phyloP scores from a whole-genome alignment of 2,113 vertebrate species.

The Catagonus wagneri region DNA sequence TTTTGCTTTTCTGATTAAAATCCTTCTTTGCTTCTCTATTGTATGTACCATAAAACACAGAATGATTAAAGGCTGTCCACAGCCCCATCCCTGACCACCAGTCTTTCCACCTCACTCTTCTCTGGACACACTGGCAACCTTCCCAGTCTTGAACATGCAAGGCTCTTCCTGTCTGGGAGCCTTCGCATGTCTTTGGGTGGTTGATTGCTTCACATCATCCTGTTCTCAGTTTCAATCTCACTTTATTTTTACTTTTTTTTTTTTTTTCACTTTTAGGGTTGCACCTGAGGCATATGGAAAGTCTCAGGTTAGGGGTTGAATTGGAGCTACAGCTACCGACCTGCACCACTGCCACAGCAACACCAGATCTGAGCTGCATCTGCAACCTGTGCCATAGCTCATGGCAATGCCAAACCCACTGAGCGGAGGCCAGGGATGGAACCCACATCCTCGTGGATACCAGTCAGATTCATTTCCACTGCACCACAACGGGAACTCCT shows the following conservation, averaged over 20 bases:
- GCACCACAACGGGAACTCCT: background rate
- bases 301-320: no score
- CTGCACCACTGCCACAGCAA: no score
- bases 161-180: background rate
- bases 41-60: background rate
- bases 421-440: no score
- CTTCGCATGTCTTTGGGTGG: background rate
- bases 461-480: no score
- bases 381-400: no score
- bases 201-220: background rate
- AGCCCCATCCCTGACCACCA: background rate
- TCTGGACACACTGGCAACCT: background rate
- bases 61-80: background rate
- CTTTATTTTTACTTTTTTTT: background rate
- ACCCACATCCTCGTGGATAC: no score
- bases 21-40: background rate
- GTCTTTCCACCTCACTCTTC: background rate
- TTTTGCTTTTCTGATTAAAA: background rate
- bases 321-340: no score
- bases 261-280: no score
- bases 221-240: background rate
- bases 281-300: no score
- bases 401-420: no score
- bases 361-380: no score
- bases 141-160: background rate